Percentiles rank a stretch among this genome's conserved stretches.
Evolutionary conservation across 2,797 vertebrate genomes (phyloP).

Genomic region (Pteropus rufus): DNA sequence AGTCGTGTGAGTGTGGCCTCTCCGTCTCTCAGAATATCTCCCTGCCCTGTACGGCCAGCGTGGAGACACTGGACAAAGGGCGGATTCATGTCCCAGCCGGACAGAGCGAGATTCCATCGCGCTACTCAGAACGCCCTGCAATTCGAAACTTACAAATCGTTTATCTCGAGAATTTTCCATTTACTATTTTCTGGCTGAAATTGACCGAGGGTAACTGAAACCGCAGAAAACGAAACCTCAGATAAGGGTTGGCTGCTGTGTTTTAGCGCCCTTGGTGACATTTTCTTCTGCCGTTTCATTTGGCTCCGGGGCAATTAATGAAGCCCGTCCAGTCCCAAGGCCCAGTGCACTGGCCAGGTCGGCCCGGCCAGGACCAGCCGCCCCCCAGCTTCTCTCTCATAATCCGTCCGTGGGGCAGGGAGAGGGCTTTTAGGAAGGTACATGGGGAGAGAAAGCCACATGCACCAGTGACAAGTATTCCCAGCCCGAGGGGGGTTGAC

Average conservation of each 20-base stretch:
- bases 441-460: neutral
- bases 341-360: rapidly evolving
- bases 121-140: neutral
- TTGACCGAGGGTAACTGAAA: neutral
- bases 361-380: too few relatives aligned
- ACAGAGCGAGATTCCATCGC: neutral
- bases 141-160: neutral
- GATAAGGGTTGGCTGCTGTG: neutral
- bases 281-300: neutral
- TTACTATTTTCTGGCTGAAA: neutral
- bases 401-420: too few relatives aligned
- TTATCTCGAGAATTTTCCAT: neutral
- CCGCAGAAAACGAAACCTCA: neutral
- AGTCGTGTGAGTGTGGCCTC: neutral
- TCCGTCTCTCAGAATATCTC: neutral
- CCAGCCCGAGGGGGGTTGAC: neutral
- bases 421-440: too few relatives aligned
- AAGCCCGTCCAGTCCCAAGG: neutral
- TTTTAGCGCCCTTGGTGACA: neutral
- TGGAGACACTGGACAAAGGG: neutral
- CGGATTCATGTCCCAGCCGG: neutral
- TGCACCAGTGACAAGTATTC: neutral
- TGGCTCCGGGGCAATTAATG: neutral
- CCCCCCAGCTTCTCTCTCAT: neutral
- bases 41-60: neutral